phyloP scores from a whole-genome alignment of 2,888 invertebrate genomes.

The Timandra comae region DNA sequence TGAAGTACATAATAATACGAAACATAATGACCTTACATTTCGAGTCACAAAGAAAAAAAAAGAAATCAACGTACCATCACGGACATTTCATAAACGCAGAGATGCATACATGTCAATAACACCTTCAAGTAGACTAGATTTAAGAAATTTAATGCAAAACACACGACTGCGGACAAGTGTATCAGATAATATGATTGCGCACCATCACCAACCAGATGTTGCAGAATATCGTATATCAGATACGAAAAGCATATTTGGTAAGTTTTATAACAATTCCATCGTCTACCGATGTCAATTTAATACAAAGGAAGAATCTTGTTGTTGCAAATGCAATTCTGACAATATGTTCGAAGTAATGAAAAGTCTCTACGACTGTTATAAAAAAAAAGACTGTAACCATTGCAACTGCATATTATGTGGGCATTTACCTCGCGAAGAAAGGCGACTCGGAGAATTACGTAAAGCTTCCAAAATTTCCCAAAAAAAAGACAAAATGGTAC shows the following conservation, averaged over 20 bases:
- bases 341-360: constrained; percentile 66
- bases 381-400: constrained; percentile 52
- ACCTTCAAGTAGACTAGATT: no score
- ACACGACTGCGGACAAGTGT: no score
- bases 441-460: constrained; percentile 18
- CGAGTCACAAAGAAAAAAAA: no score
- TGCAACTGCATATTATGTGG: constrained; percentile 55
- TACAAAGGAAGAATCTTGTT: constrained; percentile 39
- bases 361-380: constrained; percentile 56
- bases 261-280: no score
- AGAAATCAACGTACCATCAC: no score
- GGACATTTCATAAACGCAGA: no score
- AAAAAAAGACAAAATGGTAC: constrained; percentile 8
- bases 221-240: constrained; percentile 16
- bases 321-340: constrained; percentile 56
- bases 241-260: constrained; percentile 14
- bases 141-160: no score
- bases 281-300: constrained; percentile 43
- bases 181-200: no score
- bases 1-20: no score
- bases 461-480: constrained; percentile 9
- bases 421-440: constrained; percentile 31
- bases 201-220: no score
- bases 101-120: no score
- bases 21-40: no score